These are phyloP conservation scores for Zosterops hypoxanthus DNA, from an alignment of 2,113 vertebrate species.

Conservation along the genomic window DNA sequence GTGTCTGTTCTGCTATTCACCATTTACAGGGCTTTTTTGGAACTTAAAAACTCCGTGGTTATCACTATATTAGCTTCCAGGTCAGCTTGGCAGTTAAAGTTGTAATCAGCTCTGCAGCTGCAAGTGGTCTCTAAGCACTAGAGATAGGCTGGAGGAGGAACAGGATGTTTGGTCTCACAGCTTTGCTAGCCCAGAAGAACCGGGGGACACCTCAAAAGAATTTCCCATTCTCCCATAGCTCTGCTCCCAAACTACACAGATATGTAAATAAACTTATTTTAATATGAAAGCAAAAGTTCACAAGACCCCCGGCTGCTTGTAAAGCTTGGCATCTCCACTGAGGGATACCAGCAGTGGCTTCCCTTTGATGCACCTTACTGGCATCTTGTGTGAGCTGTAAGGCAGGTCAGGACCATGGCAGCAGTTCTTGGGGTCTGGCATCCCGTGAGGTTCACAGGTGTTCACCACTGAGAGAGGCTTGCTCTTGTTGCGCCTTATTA, in stretches of 20 bases:
- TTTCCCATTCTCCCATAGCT: neutral
- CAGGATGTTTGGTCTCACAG: neutral
- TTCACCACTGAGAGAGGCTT: neutral
- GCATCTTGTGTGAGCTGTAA: neutral
- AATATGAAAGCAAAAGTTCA: conserved; percentile 63
- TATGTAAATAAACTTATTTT: conserved; percentile 55
- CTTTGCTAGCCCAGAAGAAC: neutral
- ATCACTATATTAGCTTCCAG: conserved; percentile 3
- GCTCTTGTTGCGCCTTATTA: neutral
- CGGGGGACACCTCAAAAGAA: conserved; percentile 37
- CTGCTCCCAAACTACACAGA: conserved; percentile 18
- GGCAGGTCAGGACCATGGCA: neutral
- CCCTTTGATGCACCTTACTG: conserved; percentile 23
- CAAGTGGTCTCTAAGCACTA: neutral
- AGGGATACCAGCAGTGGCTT: neutral
- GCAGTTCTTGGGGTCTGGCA: neutral
- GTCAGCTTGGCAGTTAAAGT: neutral
- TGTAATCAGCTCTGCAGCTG: conserved; percentile 37
- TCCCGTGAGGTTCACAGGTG: neutral
- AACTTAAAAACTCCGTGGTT: neutral
- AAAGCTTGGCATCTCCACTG: conserved; percentile 52
- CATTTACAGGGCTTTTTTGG: neutral
- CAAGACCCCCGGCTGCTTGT: conserved; percentile 14
- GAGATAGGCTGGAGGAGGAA: conserved; percentile 4
- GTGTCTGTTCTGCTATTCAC: neutral